Base-by-base conservation (phyloP, 2,113 vertebrate species). In the Paralichthys olivaceus region DNA sequence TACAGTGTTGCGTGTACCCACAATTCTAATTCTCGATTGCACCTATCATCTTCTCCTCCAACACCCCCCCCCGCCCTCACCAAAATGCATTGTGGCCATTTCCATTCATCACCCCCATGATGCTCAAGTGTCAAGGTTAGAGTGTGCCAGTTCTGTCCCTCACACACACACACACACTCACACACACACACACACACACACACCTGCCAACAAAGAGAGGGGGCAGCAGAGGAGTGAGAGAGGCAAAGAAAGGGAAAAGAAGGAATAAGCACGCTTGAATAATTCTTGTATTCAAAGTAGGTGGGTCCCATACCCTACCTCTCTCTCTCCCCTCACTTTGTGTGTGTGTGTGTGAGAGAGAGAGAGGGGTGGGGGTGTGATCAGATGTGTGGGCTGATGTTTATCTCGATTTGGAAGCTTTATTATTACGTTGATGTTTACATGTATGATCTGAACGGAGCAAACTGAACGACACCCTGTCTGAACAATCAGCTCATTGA, bases 81-180 rank as follows among this genome's bases (percentile, higher is more conserved):
- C 26, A 49, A 23, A 69, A 62, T 81, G 80, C 56, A 77, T 83
- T 89, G 82, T 87, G 84, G 86, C 80, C 77, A 90, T 89, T 92
- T 90, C 84, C 83, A 89, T 89, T 89, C 83, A 88, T 88, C 71
- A 29, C 74, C 72, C 79, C 74, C 75, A 79, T 80, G 73, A 88
- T 85, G 83, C 80, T 83, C 81, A 85, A 88, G 82, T 85, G 85
- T 90, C 90, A 90, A 92, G 81, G 88, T 84, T 88, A 92, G 84
- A 87, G 83, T 87, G 84, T 88, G 83, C 78, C 83, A 77, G 26
- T 73, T 79, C 47, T 74, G 60, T 14, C 57, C 14, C 5, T 1
- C 56, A 58, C 47, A 22, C 71, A 12, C 61, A 14, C 84, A 5
- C 74, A 34, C 78, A 57, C 59, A 47, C 77, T 73, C 75, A 49